Evolutionary conservation across 2,888 invertebrate genomes (phyloP).

Genomic region (Graphium colonna): DNA sequence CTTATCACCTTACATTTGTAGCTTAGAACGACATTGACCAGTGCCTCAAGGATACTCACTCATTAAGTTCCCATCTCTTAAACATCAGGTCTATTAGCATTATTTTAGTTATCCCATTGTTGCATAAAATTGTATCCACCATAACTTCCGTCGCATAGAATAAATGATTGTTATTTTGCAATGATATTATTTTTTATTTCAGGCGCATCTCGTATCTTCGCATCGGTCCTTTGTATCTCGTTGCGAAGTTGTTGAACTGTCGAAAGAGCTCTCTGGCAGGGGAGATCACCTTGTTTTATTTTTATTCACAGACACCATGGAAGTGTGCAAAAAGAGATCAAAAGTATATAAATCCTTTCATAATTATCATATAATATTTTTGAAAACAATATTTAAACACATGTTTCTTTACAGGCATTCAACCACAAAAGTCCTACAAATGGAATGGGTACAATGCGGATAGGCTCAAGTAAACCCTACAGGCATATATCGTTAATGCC

Average conservation of each 20-base stretch:
- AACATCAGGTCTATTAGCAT: too few species aligned
- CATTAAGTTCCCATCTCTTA: too few species aligned
- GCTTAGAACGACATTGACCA: too few species aligned
- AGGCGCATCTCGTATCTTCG: conserved; percentile 95
- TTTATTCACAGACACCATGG: conserved; percentile 96
- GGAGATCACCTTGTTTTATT: conserved; percentile 94
- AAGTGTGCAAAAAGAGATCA: conserved; percentile 93
- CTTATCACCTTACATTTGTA: too few species aligned
- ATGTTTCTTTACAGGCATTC: conserved; percentile 53
- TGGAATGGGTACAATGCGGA: conserved; percentile 77
- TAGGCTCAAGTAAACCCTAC: conserved; percentile 89
- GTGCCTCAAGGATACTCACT: too few species aligned
- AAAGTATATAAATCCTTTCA: conserved; percentile 68
- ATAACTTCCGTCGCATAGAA: too few species aligned
- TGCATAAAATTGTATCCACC: too few species aligned
- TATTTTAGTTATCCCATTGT: too few species aligned
- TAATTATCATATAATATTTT: too few species aligned
- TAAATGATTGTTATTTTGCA: not conserved
- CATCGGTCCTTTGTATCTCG: conserved; percentile 93
- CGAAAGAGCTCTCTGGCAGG: conserved; percentile 90
- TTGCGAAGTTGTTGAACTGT: conserved; percentile 93
- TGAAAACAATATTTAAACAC: too few species aligned
- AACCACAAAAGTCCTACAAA: conserved; percentile 81
- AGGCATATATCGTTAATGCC: conserved; percentile 95
- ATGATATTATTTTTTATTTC: conserved; percentile 32